Conservation (phyloP, 2,797 vertebrate species). For the Gila robusta region DNA sequence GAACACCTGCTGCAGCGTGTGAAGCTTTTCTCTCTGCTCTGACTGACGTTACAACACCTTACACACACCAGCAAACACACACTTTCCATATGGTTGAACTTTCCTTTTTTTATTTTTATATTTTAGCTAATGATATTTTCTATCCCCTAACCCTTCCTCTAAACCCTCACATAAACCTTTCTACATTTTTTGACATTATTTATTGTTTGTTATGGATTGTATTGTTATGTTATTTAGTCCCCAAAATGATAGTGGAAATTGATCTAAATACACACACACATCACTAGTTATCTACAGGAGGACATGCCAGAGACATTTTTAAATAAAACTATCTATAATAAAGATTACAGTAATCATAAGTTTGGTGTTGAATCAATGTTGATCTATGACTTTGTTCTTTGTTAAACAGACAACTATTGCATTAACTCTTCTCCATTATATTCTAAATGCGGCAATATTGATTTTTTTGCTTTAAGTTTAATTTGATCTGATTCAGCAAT, state of each 20-base stretch:
- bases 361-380: background rate
- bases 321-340: background rate
- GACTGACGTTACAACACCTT: background rate
- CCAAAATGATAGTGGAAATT: background rate
- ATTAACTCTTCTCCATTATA: constrained; percentile 6
- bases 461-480: constrained; percentile 9
- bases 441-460: constrained; percentile 31
- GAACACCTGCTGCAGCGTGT: background rate
- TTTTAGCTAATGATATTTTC: background rate
- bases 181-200: background rate
- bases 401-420: background rate
- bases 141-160: background rate
- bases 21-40: background rate
- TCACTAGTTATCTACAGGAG: background rate
- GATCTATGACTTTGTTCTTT: constrained; percentile 18
- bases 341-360: background rate
- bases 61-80: constrained; percentile 4
- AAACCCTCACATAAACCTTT: background rate
- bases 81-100: background rate
- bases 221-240: background rate
- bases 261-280: background rate
- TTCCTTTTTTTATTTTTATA: background rate
- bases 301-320: background rate
- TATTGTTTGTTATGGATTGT: background rate
- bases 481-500: constrained; percentile 39